A percentile compares a stretch with the other conserved stretches of the same genome.
phyloP scores from a whole-genome alignment of 1,140 invertebrate species.

The Lutraria rhynchaena region DNA sequence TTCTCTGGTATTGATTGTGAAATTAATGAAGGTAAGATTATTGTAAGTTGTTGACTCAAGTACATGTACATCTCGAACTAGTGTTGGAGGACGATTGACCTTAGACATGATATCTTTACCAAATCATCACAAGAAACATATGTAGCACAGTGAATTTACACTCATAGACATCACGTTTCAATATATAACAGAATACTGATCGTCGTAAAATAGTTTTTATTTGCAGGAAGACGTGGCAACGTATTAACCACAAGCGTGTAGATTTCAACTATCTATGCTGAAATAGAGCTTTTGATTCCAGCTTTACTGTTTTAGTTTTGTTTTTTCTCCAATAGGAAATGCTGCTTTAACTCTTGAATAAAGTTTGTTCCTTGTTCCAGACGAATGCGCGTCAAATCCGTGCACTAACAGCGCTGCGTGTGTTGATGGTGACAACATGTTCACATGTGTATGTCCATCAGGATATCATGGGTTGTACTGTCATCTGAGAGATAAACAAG shows the following conservation, averaged over 20 bases:
- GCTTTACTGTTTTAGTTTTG: not conserved
- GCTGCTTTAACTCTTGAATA: not conserved
- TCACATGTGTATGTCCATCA: slow-evolving; percentile 12
- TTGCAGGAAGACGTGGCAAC: no score
- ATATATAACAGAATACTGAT: no score
- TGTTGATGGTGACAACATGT: slow-evolving; percentile 14
- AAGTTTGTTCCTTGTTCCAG: not conserved
- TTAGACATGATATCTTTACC: no score
- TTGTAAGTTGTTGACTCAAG: no score
- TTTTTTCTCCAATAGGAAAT: not conserved
- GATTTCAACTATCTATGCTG: not conserved
- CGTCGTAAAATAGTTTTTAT: no score
- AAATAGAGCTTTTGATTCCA: not conserved
- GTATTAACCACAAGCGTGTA: no score
- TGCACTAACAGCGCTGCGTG: slow-evolving; percentile 28
- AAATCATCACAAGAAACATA: no score
- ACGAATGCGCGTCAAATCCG: slow-evolving; percentile 37
- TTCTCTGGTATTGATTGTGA: slow-evolving; percentile 25
- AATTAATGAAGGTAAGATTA: slow-evolving; percentile 8
- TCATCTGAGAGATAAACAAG: not conserved
- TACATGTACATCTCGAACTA: no score
- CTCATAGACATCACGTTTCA: no score
- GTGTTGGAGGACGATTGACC: no score
- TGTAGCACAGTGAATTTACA: no score
- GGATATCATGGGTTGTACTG: slow-evolving; percentile 39